Evolutionary conservation across 2,888 invertebrate genomes (phyloP).

Genomic region (Oscheius sp.): DNA sequence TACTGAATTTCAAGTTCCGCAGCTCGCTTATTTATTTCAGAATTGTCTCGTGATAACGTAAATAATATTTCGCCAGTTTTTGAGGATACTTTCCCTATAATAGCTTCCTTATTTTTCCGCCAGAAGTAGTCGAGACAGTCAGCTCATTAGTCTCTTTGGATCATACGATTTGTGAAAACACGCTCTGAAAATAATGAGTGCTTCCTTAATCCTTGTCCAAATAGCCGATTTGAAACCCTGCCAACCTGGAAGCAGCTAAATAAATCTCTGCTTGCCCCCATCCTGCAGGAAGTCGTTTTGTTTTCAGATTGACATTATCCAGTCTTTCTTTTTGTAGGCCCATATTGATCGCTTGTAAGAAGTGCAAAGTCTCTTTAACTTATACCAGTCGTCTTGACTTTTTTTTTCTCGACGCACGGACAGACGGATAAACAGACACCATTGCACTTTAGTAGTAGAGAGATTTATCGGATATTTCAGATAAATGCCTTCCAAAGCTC

Average conservation of each 20-base stretch:
- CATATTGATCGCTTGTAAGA: not conserved
- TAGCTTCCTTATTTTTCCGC: too few relatives aligned
- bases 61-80: not conserved
- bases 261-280: not conserved
- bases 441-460: too few relatives aligned
- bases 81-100: not conserved
- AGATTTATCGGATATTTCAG: not conserved
- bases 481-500: constrained; percentile 11
- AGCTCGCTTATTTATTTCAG: not conserved
- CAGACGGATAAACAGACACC: too few relatives aligned
- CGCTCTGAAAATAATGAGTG: too few relatives aligned
- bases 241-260: too few relatives aligned
- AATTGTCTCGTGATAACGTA: not conserved
- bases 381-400: not conserved
- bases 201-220: too few relatives aligned
- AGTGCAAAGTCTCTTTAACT: not conserved
- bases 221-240: too few relatives aligned
- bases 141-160: too few relatives aligned
- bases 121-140: too few relatives aligned
- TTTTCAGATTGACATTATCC: too few relatives aligned
- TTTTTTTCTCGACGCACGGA: not conserved
- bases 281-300: not conserved
- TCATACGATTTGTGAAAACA: too few relatives aligned
- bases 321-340: too few relatives aligned
- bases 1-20: not conserved